Evolutionary conservation across 2,113 vertebrate genomes (phyloP).

Genomic region (Odocoileus hemionus): DNA sequence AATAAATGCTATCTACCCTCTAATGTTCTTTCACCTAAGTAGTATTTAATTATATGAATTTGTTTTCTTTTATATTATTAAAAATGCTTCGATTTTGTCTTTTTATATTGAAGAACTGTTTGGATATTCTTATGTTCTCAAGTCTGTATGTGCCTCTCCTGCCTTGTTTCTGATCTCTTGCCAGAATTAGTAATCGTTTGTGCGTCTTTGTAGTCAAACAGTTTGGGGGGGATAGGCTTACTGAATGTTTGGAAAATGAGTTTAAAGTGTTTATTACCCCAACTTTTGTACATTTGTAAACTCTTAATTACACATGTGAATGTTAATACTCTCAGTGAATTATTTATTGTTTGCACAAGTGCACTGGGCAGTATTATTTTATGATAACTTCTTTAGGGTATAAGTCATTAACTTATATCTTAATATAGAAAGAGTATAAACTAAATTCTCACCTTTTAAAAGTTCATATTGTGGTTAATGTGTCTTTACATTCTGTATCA

Average conservation of each 20-base stretch:
- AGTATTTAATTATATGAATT: conserved; percentile 36
- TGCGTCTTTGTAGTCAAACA: conserved; percentile 5
- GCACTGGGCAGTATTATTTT: conserved; percentile 39
- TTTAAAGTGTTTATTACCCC: conserved; percentile 56
- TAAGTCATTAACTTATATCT: conserved; percentile 54
- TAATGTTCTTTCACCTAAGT: conserved; percentile 53
- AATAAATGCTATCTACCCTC: conserved; percentile 39
- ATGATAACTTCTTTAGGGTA: conserved; percentile 43
- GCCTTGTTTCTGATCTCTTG: conserved; percentile 64
- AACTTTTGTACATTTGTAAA: conserved; percentile 80
- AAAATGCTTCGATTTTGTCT: conserved; percentile 24
- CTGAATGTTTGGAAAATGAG: conserved; percentile 38
- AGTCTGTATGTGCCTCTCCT: conserved; percentile 64
- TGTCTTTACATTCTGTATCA: conserved; percentile 41
- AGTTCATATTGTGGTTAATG: neutral
- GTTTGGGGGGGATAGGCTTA: conserved; percentile 29
- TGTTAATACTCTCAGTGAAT: conserved; percentile 63
- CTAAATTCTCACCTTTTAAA: conserved; percentile 52
- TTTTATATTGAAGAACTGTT: conserved; percentile 55
- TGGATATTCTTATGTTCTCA: conserved; percentile 27
- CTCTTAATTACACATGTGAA: conserved; percentile 54
- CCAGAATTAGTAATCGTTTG: neutral
- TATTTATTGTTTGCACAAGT: conserved; percentile 75
- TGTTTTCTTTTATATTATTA: conserved; percentile 50
- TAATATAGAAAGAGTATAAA: conserved; percentile 42